Conservation (phyloP, 2,888 invertebrate genomes). For the Thysanoteuthis rhombus region DNA sequence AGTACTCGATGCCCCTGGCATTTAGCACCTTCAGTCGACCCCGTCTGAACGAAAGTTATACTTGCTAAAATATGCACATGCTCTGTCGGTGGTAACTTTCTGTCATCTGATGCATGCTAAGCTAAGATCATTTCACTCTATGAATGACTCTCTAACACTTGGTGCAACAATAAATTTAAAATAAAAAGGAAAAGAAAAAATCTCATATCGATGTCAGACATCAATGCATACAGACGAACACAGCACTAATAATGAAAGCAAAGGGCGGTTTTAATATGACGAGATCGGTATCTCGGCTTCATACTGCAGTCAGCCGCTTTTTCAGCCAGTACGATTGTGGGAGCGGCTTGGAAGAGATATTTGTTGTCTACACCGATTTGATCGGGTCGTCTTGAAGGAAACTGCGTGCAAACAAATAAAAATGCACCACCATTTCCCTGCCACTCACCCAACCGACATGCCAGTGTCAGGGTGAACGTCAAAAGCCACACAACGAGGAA, state of each 20-base stretch:
- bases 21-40: too few species aligned
- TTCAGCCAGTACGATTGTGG: neutral
- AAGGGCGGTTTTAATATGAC: neutral
- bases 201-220: neutral
- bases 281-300: neutral
- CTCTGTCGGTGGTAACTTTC: too few species aligned
- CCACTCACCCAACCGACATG: neutral
- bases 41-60: too few species aligned
- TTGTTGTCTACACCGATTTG: neutral
- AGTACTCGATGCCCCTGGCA: too few species aligned
- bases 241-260: neutral
- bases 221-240: neutral
- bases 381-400: neutral
- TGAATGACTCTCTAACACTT: too few species aligned
- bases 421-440: neutral
- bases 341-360: neutral
- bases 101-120: too few species aligned
- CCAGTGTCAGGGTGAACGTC: too few species aligned
- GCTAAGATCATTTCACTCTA: too few species aligned
- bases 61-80: too few species aligned
- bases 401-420: neutral
- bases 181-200: neutral
- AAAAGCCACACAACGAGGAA: too few species aligned
- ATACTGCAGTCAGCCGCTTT: neutral
- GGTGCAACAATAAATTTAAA: neutral